Base-by-base conservation (phyloP, 2,113 vertebrate species). In the Pionites leucogaster region DNA sequence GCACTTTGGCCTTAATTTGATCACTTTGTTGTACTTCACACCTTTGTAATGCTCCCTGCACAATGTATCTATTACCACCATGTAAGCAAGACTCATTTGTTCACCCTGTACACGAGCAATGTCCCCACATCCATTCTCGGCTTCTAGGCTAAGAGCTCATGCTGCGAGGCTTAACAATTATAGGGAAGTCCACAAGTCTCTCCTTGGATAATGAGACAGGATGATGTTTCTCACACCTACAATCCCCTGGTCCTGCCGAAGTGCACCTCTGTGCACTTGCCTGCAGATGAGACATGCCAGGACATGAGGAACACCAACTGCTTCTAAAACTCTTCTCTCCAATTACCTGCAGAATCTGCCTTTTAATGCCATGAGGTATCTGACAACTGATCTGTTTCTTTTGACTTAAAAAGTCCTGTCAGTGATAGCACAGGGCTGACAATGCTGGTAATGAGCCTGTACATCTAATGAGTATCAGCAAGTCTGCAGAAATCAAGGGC, bases 51-150 rank as follows among this genome's bases (percentile, higher is more conserved):
- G 10, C 46, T 80, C 25, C 24, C 1, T 1, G 19, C 44, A 57
- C 42, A 47, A 15, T 28, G 11, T 16, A 59, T 11, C 53, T 35
- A 8, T 9, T 39, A 46, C 11, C 77, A 62, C 17, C 22, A 69
- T 0, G 1, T n/a, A 49, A 52, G 7, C 47, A 31, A 59, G 59
- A 28, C 14, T 13, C 12, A 11, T 69, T 85, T 59, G 53, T 12
- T 62, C 60, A 67, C 37, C 60, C 37, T 52, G 4, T 33, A 14
- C 7, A 10, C 2, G 2, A 72, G 22, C 0, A 1, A 60, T 28
- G 22, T 42, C n/a, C 57, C 35, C 16, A 46, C 28, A 44, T 27
- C 46, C 25, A 57, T 67, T 42, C 64, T 85, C 27, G 29, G n/a
- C 19, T 91, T 46, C 18, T 1, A 31, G 14, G n/a, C 33, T 41